A percentile compares a stretch with the other conserved stretches of the same genome.
phyloP scores from a whole-genome alignment of 2,888 invertebrate species.

The Eupithecia insigniata region DNA sequence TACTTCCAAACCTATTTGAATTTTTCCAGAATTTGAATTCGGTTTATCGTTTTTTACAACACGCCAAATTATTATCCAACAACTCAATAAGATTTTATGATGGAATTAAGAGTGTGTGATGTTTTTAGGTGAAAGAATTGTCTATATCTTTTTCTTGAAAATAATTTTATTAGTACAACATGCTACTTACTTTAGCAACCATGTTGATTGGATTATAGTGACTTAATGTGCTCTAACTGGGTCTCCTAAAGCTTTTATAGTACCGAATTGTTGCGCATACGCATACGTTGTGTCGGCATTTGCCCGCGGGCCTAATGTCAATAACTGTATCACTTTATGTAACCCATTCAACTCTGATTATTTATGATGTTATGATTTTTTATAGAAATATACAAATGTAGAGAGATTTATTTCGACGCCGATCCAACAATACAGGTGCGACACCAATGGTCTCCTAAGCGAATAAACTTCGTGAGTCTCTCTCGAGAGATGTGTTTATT shows the following conservation, averaged over 20 bases:
- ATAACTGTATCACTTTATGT: conserved; percentile 58
- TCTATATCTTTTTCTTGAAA: neutral
- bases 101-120: too few relatives aligned
- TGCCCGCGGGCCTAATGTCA: conserved; percentile 46
- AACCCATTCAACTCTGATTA: conserved; percentile 45
- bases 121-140: neutral
- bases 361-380: conserved; percentile 17
- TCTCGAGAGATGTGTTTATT: too few relatives aligned
- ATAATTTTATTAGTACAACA: conserved; percentile 17
- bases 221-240: conserved; percentile 60
- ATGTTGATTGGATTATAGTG: conserved; percentile 68
- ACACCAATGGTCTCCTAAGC: neutral
- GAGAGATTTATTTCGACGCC: neutral
- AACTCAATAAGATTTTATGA: too few relatives aligned
- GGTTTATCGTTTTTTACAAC: too few relatives aligned
- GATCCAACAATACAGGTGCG: neutral
- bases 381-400: conserved; percentile 19
- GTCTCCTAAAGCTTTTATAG: conserved; percentile 66
- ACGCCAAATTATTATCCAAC: too few relatives aligned
- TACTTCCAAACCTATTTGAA: too few relatives aligned
- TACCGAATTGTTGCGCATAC: conserved; percentile 40
- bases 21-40: too few relatives aligned
- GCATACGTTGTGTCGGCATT: conserved; percentile 40
- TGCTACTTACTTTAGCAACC: conserved; percentile 73
- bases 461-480: too few relatives aligned